Evolutionary conservation across 2,113 vertebrate species (phyloP), one percentile per base, ranked within the genome.

Genomic region (Clarias gariepinus): DNA sequence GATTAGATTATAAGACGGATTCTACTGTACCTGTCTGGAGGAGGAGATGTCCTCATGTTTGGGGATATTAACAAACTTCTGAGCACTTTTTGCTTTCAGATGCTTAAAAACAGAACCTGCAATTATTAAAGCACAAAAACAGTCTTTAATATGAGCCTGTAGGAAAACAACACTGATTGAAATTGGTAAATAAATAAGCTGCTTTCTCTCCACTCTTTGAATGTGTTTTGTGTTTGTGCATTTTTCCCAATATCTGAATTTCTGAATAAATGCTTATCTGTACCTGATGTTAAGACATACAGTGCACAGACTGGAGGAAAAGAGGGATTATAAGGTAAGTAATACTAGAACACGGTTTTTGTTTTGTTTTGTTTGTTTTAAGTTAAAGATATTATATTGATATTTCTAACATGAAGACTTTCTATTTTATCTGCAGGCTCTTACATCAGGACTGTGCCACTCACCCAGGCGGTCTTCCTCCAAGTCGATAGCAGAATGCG

Each of bases 21-120:
- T n/a, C 36, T 28, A 60, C 9, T 83, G 28, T 93, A 97, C 96
- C 95, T 93, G 92, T 91, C 92, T 94, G 86, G 95, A 96, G 36
- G 96, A 97, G 85, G 94, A 96, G 60, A 94, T 74, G 23, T 92
- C 92, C 68, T 97, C 94, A 47, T 94, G 94, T 73, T 91, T 92
- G 25, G 95, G 96, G 73, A 97, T 82, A 2, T 79, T 80, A 25
- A 92, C 55, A 4, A 19, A n/a, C 57, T 91, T 95, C 80, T 78
- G 91, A 7, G 82, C 0, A 0, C 55, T 15, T 16, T 4, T 88
- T 85, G 87, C 21, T 81, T 88, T 90, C 53, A 95, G 92, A 82
- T 94, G 95, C 86, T 85, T 94, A 81, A 93, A 95, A 21, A 95
- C 86, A 0, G 89, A 85, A 63, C 96, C 96, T 97, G 86, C 41